Evolutionary conservation across 2,113 vertebrate genomes (phyloP).

Genomic region (Gymnobelideus leadbeateri): DNA sequence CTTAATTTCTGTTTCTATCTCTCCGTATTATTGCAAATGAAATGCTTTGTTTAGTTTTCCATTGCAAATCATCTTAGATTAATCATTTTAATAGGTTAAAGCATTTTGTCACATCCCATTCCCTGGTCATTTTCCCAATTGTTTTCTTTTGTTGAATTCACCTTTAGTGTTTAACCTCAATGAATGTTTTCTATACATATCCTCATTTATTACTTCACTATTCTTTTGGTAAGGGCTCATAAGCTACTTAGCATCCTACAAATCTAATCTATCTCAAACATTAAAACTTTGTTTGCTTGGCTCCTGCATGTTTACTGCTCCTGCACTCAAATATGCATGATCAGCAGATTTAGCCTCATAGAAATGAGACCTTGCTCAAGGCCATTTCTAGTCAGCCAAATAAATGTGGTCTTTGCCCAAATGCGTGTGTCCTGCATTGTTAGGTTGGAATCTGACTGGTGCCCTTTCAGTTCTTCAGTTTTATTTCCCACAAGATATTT

Average conservation of each 20-base stretch:
- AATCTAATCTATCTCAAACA: conserved; percentile 80
- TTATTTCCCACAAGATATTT: conserved; percentile 1
- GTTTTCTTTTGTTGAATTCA: conserved; percentile 63
- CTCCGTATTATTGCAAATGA: neutral
- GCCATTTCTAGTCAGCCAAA: conserved; percentile 53
- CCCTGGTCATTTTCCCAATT: conserved; percentile 67
- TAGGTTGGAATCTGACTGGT: neutral
- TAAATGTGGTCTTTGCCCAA: conserved; percentile 54
- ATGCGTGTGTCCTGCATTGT: conserved; percentile 28
- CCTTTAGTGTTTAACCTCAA: conserved; percentile 63
- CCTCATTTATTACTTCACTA: conserved; percentile 74
- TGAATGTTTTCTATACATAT: conserved; percentile 75
- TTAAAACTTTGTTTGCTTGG: conserved; percentile 82
- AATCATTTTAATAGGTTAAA: conserved; percentile 51
- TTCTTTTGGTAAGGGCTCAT: conserved; percentile 75
- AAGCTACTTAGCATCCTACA: conserved; percentile 81
- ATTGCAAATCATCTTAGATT: conserved; percentile 40
- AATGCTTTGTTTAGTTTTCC: conserved; percentile 58
- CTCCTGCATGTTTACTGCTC: conserved; percentile 80
- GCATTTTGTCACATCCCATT: conserved; percentile 48
- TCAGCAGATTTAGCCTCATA: conserved; percentile 77
- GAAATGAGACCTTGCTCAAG: conserved; percentile 72
- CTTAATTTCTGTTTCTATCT: neutral
- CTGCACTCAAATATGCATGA: conserved; percentile 69
- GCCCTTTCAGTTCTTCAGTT: neutral